Conservation (phyloP, 2,888 invertebrate genomes). For the Caenorhabditis sp. region DNA sequence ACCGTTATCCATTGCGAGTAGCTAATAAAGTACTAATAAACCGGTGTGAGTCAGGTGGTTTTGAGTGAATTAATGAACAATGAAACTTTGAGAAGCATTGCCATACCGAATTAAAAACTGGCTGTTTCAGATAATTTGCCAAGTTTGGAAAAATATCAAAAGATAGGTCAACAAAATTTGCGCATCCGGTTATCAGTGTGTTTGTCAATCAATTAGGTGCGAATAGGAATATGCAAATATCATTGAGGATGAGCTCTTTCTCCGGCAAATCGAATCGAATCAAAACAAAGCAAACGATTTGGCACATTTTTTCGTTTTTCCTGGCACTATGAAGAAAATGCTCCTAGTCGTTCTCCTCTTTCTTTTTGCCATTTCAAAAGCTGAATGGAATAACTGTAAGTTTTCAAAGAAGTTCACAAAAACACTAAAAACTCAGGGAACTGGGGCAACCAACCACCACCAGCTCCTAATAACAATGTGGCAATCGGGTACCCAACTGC, state of each 20-base stretch:
- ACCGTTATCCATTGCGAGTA: too few relatives aligned
- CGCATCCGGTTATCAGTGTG: background rate
- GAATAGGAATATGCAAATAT: background rate
- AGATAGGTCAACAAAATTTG: too few relatives aligned
- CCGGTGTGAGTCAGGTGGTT: too few relatives aligned
- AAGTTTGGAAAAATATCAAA: too few relatives aligned
- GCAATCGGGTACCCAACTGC: conserved; percentile 72
- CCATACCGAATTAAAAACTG: too few relatives aligned
- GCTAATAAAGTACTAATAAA: too few relatives aligned
- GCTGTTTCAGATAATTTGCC: too few relatives aligned
- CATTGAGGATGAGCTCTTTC: background rate
- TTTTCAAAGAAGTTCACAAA: background rate
- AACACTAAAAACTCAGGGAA: conserved; percentile 27
- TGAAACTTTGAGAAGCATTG: too few relatives aligned
- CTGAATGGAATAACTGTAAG: conserved; percentile 34
- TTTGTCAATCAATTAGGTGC: background rate
- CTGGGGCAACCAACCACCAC: conserved; percentile 28
- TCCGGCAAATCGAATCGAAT: background rate
- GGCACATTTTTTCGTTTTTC: background rate
- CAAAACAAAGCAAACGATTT: background rate
- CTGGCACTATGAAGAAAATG: background rate
- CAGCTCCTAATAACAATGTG: conserved; percentile 65
- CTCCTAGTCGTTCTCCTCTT: background rate
- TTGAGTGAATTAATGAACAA: too few relatives aligned
- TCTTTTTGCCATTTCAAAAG: background rate